These are phyloP conservation scores for Caligus rogercresseyi DNA, from an alignment of 1,140 invertebrate species.

Conservation along the genomic window DNA sequence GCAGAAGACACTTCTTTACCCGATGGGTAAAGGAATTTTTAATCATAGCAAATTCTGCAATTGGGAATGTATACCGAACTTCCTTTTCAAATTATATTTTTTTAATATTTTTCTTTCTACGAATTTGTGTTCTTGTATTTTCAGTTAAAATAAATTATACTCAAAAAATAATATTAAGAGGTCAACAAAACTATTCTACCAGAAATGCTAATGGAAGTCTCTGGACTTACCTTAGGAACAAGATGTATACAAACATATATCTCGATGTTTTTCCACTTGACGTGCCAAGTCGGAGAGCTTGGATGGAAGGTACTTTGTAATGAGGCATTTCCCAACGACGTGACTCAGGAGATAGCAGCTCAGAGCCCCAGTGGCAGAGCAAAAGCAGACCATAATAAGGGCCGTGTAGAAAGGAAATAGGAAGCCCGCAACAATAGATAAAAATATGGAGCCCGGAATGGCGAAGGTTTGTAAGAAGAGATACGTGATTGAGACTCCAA, in stretches of 20 bases:
- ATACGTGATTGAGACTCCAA: conserved; percentile 74
- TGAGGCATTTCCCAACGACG: conserved; percentile 60
- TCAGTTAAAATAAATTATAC: too few relatives aligned
- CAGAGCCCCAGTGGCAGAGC: conserved; percentile 85
- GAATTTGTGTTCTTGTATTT: too few relatives aligned
- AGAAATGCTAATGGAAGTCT: too few relatives aligned
- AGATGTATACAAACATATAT: conserved; percentile 83
- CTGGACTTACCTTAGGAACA: conserved; percentile 56
- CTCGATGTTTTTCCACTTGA: conserved; percentile 40
- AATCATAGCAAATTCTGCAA: too few relatives aligned
- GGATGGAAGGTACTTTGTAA: conserved; percentile 74
- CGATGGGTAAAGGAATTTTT: too few relatives aligned
- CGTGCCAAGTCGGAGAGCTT: conserved; percentile 64
- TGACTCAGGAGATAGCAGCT: conserved; percentile 86
- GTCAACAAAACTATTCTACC: too few relatives aligned
- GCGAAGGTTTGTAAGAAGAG: conserved; percentile 91
- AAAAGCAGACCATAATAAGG: conserved; percentile 74
- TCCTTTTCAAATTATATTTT: too few relatives aligned
- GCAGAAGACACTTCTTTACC: too few relatives aligned
- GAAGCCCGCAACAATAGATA: conserved; percentile 93
- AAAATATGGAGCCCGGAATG: conserved; percentile 93
- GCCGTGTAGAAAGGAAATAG: conserved; percentile 84
- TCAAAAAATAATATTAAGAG: too few relatives aligned
- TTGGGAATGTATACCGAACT: too few relatives aligned
- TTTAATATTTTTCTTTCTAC: too few relatives aligned